Conservation (phyloP, 2,113 vertebrate genomes). For the Axis porcinus region DNA sequence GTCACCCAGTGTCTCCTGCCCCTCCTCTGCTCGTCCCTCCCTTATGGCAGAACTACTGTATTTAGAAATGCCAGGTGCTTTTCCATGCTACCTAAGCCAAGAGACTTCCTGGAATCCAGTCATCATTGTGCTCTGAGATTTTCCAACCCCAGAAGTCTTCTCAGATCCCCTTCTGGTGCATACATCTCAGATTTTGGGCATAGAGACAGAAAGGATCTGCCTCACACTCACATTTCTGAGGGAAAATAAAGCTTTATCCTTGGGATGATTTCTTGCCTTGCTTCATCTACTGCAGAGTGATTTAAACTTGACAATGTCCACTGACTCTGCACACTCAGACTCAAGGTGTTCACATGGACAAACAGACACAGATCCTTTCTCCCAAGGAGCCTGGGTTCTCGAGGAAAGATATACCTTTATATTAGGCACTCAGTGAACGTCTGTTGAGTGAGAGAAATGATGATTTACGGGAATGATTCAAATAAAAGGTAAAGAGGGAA, state of each 20-base stretch:
- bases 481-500: not conserved
- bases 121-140: not conserved
- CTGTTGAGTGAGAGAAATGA: not conserved
- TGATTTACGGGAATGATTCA: not conserved
- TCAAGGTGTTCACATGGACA: not conserved
- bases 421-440: not conserved
- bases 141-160: not conserved
- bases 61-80: slow-evolving; percentile 50
- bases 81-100: not conserved
- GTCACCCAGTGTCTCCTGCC: not conserved
- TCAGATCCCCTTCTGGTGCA: not conserved
- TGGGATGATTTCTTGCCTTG: not conserved
- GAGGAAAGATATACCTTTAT: not conserved
- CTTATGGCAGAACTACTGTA: not conserved
- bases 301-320: not conserved
- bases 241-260: not conserved
- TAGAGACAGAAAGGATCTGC: not conserved
- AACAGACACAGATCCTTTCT: not conserved
- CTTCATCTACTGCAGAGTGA: not conserved
- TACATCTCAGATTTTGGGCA: not conserved
- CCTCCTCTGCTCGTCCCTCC: not conserved
- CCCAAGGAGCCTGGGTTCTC: not conserved
- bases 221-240: not conserved
- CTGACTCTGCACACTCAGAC: not conserved
- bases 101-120: slow-evolving; percentile 11